A percentile compares a stretch with the other conserved stretches of the same genome.
Evolutionary conservation across 2,797 vertebrate genomes (phyloP).

Genomic region (Poeciliopsis presidionis): DNA sequence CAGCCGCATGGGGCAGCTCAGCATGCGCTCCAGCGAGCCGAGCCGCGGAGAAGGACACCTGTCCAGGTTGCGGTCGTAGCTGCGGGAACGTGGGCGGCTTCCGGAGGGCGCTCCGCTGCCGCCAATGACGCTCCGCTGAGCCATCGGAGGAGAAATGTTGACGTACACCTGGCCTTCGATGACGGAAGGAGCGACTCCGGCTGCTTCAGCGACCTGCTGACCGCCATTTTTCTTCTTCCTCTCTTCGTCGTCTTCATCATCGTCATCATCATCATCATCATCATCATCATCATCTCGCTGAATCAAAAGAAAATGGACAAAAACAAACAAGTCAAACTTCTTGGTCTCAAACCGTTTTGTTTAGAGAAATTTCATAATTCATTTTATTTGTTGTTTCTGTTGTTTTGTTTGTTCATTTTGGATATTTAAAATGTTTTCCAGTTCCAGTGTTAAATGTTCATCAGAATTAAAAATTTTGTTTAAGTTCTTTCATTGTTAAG

Average conservation of each 20-base stretch:
- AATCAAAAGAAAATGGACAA: not conserved
- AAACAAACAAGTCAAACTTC: not conserved
- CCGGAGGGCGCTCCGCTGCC: constrained; percentile 26
- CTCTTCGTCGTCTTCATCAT: constrained; percentile 7
- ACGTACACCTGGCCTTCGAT: constrained; percentile 93
- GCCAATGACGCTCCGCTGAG: constrained; percentile 56
- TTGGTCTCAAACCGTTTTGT: too few relatives aligned
- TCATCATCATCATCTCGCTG: constrained; percentile 43
- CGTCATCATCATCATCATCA: not conserved
- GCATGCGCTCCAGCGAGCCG: constrained; percentile 93
- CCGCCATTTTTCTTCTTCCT: constrained; percentile 17
- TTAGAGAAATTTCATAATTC: too few relatives aligned
- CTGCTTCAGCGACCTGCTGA: constrained; percentile 27
- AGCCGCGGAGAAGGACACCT: constrained; percentile 83
- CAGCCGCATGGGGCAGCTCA: constrained; percentile 93
- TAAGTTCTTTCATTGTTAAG: too few relatives aligned
- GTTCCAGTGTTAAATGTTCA: too few relatives aligned
- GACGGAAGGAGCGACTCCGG: constrained; percentile 40
- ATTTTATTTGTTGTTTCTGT: too few relatives aligned
- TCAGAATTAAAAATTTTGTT: too few relatives aligned
- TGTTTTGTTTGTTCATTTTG: too few relatives aligned
- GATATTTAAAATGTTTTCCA: too few relatives aligned
- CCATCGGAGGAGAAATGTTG: constrained; percentile 86
- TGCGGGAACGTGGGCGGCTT: constrained; percentile 89
- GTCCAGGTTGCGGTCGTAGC: constrained; percentile 93